A percentile compares a stretch with the other conserved stretches of the same genome.
Evolutionary conservation across 2,888 invertebrate species (phyloP).

Genomic region (Eurytoma adleriae): DNA sequence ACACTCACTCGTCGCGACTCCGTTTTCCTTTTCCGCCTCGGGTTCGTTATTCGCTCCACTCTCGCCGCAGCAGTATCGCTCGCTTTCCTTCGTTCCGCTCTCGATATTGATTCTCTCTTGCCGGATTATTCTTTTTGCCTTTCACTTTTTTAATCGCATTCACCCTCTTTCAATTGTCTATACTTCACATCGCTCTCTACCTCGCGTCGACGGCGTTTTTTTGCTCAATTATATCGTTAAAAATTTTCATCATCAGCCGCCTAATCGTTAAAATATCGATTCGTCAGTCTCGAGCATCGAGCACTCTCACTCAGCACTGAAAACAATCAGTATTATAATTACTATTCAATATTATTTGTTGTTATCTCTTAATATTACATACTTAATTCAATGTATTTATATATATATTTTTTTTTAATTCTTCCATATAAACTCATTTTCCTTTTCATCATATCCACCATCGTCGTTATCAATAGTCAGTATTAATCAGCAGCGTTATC

Average conservation of each 20-base stretch:
- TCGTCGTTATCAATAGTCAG: conserved; percentile 34
- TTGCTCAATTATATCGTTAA: too few species aligned
- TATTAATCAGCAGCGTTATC: conserved; percentile 34
- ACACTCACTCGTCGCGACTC: background rate
- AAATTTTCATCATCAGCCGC: conserved; percentile 31
- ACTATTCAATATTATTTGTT: conserved; percentile 71
- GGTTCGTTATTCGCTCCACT: background rate
- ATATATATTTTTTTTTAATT: conserved; percentile 63
- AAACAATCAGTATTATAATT: conserved; percentile 75
- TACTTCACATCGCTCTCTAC: background rate
- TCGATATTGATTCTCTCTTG: conserved; percentile 50
- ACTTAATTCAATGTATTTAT: conserved; percentile 76
- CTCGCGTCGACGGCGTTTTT: too few species aligned
- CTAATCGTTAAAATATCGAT: conserved; percentile 49
- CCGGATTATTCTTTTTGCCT: conserved; percentile 44
- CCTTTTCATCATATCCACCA: conserved; percentile 45
- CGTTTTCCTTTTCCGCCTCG: background rate
- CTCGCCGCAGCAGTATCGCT: conserved; percentile 22
- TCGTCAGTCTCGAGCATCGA: conserved; percentile 55
- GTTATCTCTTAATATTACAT: conserved; percentile 74
- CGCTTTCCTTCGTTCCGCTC: conserved; percentile 24
- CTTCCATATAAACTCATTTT: conserved; percentile 70
- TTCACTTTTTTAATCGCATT: conserved; percentile 18
- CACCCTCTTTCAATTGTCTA: conserved; percentile 14
- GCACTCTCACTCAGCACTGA: conserved; percentile 68